These are phyloP conservation scores for Ataeniobius toweri DNA, from an alignment of 2,797 vertebrate genomes.

Conservation along the genomic window DNA sequence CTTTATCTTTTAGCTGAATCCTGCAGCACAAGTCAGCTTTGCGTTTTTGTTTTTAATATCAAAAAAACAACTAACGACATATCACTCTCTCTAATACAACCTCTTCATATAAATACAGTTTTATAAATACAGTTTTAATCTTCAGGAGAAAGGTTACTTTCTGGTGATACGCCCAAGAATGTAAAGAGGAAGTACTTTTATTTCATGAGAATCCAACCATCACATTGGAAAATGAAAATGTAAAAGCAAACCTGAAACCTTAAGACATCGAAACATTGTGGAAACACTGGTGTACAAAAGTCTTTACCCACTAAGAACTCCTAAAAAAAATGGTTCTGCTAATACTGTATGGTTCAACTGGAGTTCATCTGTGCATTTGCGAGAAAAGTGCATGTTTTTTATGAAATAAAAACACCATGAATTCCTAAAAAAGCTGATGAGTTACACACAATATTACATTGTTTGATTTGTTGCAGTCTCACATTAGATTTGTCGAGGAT, in stretches of 20 bases:
- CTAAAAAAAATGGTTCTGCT: slow-evolving; percentile 36
- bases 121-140: slow-evolving; percentile 64
- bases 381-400: slow-evolving; percentile 41
- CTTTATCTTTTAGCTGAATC: not conserved
- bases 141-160: slow-evolving; percentile 50
- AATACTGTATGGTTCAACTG: slow-evolving; percentile 60
- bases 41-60: not conserved
- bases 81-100: not conserved
- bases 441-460: slow-evolving; percentile 49
- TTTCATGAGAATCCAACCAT: slow-evolving; percentile 27
- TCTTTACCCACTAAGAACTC: slow-evolving; percentile 15
- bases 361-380: slow-evolving; percentile 41
- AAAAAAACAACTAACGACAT: not conserved
- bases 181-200: slow-evolving; percentile 41
- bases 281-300: slow-evolving; percentile 24
- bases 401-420: slow-evolving; percentile 17
- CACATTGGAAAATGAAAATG: slow-evolving; percentile 30
- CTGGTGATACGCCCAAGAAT: slow-evolving; percentile 29
- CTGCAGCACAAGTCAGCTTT: not conserved
- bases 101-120: slow-evolving; percentile 59
- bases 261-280: slow-evolving; percentile 20
- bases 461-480: slow-evolving; percentile 52
- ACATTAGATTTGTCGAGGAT: slow-evolving; percentile 31
- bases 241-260: slow-evolving; percentile 19
- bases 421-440: slow-evolving; percentile 21